Base-by-base conservation (phyloP, 2,797 vertebrate genomes). In the Monodelphis domestica region DNA sequence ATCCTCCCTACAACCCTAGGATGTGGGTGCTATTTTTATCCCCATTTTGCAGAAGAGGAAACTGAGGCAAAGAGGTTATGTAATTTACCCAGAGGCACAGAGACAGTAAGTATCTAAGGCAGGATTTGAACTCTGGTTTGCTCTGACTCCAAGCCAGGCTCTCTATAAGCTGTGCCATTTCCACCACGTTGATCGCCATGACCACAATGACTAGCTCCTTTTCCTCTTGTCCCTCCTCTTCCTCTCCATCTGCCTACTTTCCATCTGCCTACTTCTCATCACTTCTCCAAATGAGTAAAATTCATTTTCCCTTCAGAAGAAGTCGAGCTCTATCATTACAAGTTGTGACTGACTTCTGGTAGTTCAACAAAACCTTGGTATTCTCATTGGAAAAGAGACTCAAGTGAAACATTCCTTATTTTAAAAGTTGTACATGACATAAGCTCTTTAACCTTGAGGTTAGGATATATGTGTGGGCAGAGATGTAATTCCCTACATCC, bases 241-340 rank as follows among this genome's bases (percentile, higher is more conserved):
- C 33, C 38, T 78, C 4, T 45, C 26, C 24, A 7, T 45, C 26
- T 78, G 17, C n/a, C 17, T 70, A n/a, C 87, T 90, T 38, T 91
- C n/a, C n/a, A n/a, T n/a, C n/a, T n/a, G n/a, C n/a, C n/a, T n/a
- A n/a, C n/a, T 91, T 88, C 11, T 90, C 54, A 89, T 52, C 63
- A n/a, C 57, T 91, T 91, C 78, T 94, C 59, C 29, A 91, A 94
- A 93, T 59, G 53, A 92, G 88, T 96, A 87, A 89, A 89, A 11
- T 92, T 96, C 91, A 91, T 38, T 95, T 54, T 88, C 78, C 28
- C 93, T 89, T 94, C 87, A 87, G 45, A 95, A 96, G 95, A 84
- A 17, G 91, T 95, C 88, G 94, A 93, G 52, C 21, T 59, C 89
- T 3, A 96, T 1, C 53, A 91, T 90, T 91, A n/a, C 51, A 93